These are phyloP conservation scores for Pangasius mekongensis DNA, from an alignment of 2,797 vertebrate genomes.

Conservation along the genomic window DNA sequence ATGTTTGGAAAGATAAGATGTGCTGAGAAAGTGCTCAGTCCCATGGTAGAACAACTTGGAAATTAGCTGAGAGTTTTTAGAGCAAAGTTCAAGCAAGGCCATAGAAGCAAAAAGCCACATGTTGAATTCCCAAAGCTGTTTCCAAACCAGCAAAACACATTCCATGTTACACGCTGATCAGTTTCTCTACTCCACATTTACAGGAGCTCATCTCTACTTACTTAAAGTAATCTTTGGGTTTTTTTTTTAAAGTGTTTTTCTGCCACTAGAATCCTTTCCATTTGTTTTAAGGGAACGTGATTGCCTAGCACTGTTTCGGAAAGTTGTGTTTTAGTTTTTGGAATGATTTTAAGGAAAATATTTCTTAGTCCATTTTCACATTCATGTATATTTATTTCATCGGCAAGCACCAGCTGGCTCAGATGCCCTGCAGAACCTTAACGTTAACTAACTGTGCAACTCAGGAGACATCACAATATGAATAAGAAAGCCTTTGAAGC, in stretches of 20 bases:
- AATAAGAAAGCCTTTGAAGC: background rate
- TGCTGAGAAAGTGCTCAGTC: constrained; percentile 41
- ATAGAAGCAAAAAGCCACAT: constrained; percentile 31
- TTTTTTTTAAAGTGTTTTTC: constrained; percentile 57
- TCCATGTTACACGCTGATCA: constrained; percentile 19
- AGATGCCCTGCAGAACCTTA: background rate
- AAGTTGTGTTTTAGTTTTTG: constrained; percentile 66
- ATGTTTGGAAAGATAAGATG: constrained; percentile 47
- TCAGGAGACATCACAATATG: background rate
- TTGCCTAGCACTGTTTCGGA: constrained; percentile 67
- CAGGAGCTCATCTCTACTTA: constrained; percentile 19
- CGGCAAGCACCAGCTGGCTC: constrained; percentile 11
- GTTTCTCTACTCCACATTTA: constrained; percentile 31
- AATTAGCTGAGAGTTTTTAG: constrained; percentile 33
- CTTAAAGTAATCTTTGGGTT: constrained; percentile 4
- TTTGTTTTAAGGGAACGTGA: background rate
- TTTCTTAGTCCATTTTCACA: constrained; percentile 23
- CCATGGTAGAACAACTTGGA: constrained; percentile 32
- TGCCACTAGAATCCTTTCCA: constrained; percentile 55
- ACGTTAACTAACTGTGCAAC: background rate
- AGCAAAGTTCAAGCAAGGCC: constrained; percentile 41
- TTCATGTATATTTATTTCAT: constrained; percentile 33
- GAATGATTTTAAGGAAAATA: constrained; percentile 61
- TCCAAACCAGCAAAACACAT: constrained; percentile 47
- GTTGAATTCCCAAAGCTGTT: constrained; percentile 26